Evolutionary conservation across 1,140 invertebrate genomes (phyloP).

Genomic region (Caenorhabditis tropicalis): DNA sequence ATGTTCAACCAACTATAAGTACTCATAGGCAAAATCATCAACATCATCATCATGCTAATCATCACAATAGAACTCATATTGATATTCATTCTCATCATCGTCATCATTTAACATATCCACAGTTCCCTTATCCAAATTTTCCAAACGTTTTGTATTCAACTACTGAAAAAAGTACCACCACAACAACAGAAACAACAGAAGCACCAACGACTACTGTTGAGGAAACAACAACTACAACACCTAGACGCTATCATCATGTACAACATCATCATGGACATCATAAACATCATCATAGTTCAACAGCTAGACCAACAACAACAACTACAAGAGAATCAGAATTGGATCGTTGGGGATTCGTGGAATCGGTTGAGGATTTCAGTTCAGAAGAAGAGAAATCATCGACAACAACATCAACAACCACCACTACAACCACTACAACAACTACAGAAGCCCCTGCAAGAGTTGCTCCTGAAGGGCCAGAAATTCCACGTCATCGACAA

Average conservation of each 20-base stretch:
- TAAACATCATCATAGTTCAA: slow-evolving; percentile 14
- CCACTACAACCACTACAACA: neutral
- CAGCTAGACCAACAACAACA: neutral
- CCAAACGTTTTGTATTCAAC: neutral
- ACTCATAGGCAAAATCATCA: neutral
- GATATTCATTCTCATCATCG: slow-evolving; percentile 4
- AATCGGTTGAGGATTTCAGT: neutral
- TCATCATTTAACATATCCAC: slow-evolving; percentile 20
- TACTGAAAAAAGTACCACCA: neutral
- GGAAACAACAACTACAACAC: neutral
- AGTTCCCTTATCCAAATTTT: slow-evolving; percentile 14
- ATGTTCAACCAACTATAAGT: neutral
- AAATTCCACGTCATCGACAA: slow-evolving; percentile 1
- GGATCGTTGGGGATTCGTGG: slow-evolving; percentile 14
- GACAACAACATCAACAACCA: neutral
- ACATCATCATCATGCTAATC: neutral
- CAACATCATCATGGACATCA: slow-evolving; percentile 40
- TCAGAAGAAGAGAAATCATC: slow-evolving; percentile 2
- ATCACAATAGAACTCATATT: neutral
- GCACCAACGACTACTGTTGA: neutral
- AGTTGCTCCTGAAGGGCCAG: neutral
- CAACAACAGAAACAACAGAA: neutral
- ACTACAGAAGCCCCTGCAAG: neutral
- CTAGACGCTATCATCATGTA: neutral
- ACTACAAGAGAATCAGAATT: neutral